phyloP scores from a whole-genome alignment of 2,113 vertebrate genomes.

The Melanostigma gelatinosum region DNA sequence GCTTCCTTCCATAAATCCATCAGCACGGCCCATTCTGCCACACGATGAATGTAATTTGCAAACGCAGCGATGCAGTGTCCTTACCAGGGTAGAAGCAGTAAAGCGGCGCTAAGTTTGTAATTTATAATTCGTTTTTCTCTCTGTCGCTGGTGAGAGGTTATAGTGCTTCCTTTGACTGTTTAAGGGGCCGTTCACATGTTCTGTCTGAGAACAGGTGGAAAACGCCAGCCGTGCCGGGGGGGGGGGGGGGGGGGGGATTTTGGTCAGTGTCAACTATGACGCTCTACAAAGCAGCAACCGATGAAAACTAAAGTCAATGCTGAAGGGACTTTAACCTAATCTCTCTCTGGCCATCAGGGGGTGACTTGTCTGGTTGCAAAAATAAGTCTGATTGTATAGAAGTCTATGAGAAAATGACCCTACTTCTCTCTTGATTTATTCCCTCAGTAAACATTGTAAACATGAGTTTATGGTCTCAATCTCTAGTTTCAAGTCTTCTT shows the following conservation, averaged over 20 bases:
- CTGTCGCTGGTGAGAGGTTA: slow-evolving; percentile 69
- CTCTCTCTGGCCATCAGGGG: no score
- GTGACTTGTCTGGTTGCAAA: not conserved
- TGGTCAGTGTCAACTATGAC: no score
- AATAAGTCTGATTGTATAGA: not conserved
- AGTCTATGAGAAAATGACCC: not conserved
- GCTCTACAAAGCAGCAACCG: not conserved
- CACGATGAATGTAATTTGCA: slow-evolving; percentile 72
- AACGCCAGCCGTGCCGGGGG: no score
- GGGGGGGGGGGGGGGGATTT: no score
- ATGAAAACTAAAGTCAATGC: not conserved
- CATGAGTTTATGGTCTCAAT: not conserved
- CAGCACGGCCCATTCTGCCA: slow-evolving; percentile 55
- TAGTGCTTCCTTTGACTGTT: slow-evolving; percentile 58
- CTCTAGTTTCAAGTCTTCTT: not conserved
- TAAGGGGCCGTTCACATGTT: slow-evolving; percentile 14
- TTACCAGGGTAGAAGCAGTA: slow-evolving; percentile 55
- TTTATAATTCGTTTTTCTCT: slow-evolving; percentile 73
- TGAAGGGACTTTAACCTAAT: no score
- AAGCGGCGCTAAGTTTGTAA: slow-evolving; percentile 76
- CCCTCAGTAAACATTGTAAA: not conserved
- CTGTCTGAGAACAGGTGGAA: not conserved
- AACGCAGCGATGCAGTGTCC: slow-evolving; percentile 64
- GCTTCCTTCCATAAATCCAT: slow-evolving; percentile 67
- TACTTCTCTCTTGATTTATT: not conserved